Evolutionary conservation across 2,888 invertebrate genomes (phyloP).

Genomic region (Aphodius sticticus): DNA sequence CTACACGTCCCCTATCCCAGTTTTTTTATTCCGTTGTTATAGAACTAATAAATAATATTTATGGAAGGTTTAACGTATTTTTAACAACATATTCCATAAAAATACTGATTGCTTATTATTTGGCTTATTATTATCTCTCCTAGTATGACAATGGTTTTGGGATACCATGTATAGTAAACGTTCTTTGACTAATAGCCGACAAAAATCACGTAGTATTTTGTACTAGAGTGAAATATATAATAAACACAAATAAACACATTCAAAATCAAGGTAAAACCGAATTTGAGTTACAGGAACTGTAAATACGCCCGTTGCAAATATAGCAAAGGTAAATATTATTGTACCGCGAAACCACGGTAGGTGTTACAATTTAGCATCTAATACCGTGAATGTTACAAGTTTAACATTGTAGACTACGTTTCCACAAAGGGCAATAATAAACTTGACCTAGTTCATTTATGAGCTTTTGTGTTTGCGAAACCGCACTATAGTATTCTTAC

Average conservation of each 20-base stretch:
- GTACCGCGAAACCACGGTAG: not conserved
- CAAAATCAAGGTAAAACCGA: not conserved
- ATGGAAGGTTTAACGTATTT: too few relatives aligned
- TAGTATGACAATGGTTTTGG: too few relatives aligned
- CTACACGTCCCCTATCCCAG: too few relatives aligned
- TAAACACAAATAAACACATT: not conserved
- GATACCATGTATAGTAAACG: too few relatives aligned
- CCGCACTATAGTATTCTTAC: not conserved
- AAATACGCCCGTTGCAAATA: not conserved
- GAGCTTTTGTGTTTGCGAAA: not conserved
- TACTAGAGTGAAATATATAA: too few relatives aligned
- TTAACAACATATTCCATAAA: too few relatives aligned
- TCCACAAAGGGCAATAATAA: not conserved
- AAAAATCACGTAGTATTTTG: too few relatives aligned
- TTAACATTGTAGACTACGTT: not conserved
- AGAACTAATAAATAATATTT: too few relatives aligned
- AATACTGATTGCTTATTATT: too few relatives aligned
- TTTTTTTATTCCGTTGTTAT: too few relatives aligned
- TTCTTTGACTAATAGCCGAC: too few relatives aligned
- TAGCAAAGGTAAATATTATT: not conserved
- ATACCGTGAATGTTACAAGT: not conserved
- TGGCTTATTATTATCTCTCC: too few relatives aligned
- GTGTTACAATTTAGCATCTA: not conserved
- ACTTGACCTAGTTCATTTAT: not conserved
- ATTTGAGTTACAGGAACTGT: not conserved